Evolutionary conservation across 2,888 invertebrate species (phyloP), one percentile per base, ranked within the genome.

Genomic region (Drosophila fungiperda): DNA sequence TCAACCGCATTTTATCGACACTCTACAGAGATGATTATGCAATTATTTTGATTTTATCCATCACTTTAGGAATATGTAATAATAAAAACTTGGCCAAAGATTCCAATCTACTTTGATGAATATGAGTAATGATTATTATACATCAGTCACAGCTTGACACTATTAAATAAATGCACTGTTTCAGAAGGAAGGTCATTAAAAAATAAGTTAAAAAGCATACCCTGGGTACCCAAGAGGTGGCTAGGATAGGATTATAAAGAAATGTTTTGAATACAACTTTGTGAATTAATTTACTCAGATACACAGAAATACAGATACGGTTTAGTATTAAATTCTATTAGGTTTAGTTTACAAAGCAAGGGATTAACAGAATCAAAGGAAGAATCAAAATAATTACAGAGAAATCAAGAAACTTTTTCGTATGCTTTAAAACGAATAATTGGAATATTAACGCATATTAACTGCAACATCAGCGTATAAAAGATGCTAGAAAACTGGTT

Each of bases 361-460:
- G 12, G 29, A 12, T 29, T 49, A 49, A 29, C 3, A 29, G 17
- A 45, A 11, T 52, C 11, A 52, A 12, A 26, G 2, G 33, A 26
- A 5, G 26, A 4, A 26, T 26, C 26, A 26, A 26, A 26, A 55
- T 12, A n/a, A 2, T 23, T n/a, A 15, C 20, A 20, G 1, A 20
- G 20, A 20, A 45, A 45, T 4, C 15, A 1, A 20, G 11, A 20
- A 20, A 12, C 12, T 7, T 4, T 5, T 26, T 9, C 5, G 1
- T 26, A 17, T 40, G 29, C 29, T 15, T 29, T 26, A 59, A n/a
- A n/a, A 2, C 7, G n/a, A n/a, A 36, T 20, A 50, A 50, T 38
- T 26, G 8, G 2, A 58, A 33, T 42, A 57, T 32, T 42, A 9
- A 57, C 11, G 42, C 42, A 29, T 36, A 32, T 60, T 17, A 52